Conservation (phyloP, 2,113 vertebrate species). For the Perccottus glenii region DNA sequence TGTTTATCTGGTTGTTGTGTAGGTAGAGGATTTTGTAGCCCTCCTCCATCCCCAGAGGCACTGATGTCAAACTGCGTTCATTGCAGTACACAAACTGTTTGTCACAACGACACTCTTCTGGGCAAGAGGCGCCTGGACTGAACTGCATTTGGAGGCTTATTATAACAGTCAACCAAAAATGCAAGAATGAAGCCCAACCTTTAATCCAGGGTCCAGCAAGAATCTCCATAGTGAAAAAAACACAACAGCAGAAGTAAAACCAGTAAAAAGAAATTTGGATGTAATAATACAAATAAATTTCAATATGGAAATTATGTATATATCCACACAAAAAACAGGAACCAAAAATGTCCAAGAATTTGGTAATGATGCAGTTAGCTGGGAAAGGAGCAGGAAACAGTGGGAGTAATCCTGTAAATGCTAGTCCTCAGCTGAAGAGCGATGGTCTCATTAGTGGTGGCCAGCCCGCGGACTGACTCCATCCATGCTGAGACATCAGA, state of each 20-base stretch:
- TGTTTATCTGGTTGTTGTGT: slow-evolving; percentile 99
- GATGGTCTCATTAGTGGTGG: slow-evolving; percentile 77
- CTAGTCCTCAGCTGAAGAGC: slow-evolving; percentile 72
- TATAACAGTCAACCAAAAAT: slow-evolving; percentile 88
- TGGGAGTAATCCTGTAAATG: slow-evolving; percentile 79
- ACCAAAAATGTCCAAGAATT: slow-evolving; percentile 69
- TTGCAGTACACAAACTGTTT: slow-evolving; percentile 97
- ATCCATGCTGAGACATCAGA: slow-evolving; percentile 82
- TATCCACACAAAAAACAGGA: slow-evolving; percentile 66
- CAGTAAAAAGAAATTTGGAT: slow-evolving; percentile 56
- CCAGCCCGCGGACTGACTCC: slow-evolving; percentile 78
- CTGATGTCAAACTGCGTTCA: slow-evolving; percentile 96
- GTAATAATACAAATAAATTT: slow-evolving; percentile 62
- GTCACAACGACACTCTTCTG: slow-evolving; percentile 94
- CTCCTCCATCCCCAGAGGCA: slow-evolving; percentile 97
- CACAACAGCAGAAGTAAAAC: slow-evolving; percentile 48
- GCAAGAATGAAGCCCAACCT: slow-evolving; percentile 85
- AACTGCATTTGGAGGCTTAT: slow-evolving; percentile 90
- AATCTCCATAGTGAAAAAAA: slow-evolving; percentile 89
- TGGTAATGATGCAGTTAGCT: slow-evolving; percentile 64
- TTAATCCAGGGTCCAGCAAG: slow-evolving; percentile 86
- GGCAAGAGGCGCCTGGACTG: slow-evolving; percentile 84
- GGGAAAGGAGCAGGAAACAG: slow-evolving; percentile 52
- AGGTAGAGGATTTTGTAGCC: slow-evolving; percentile 95
- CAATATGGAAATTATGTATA: slow-evolving; percentile 62